Base-by-base conservation (phyloP, 2,888 invertebrate genomes). In the Patella ulyssiponensis region DNA sequence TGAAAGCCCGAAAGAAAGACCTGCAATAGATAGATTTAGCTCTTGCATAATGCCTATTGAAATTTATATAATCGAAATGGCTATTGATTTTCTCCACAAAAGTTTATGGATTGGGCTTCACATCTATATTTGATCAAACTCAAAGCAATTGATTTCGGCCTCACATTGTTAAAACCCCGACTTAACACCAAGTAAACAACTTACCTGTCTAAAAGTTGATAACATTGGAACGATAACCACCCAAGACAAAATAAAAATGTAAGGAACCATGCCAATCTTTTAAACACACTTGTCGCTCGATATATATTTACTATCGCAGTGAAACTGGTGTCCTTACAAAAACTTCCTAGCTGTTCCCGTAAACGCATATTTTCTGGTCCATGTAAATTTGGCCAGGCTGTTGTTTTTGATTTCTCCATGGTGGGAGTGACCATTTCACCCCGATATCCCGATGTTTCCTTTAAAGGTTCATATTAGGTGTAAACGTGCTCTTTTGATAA, bases 321-420 rank as follows among this genome's bases (percentile, higher is more conserved):
- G 75, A 89, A 88, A 76, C 89, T 89, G 17, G 88, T 89, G 73
- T 87, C 86, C 12, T 77, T 75, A 52, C 83, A 81, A 71, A 86
- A 86, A n/a, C 79, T 77, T 0, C 80, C 78, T 56, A 83, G 77
- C 51, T 84, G 81, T 33, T 84, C 83, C 52, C 75, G 75, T 23
- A 79, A 17, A 27, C 53, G 77, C n/a, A 58, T n/a, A 33, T 56
- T 53, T 52, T 58, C 54, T 2, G 52, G 64, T 11, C 54, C 71
- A 20, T 76, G 71, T 14, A 73, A 44, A 11, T 76, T 52, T 64
- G 64, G 64, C 64, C 64, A 64, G 20, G 64, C 64, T 64, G 20
- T 9, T 4, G 20, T 23, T 23, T 64, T 64, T 23, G 20, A 23
- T n/a, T 20, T 12, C 23, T 64, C 64, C 64, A 44, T 44, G 9